phyloP scores from a whole-genome alignment of 2,113 vertebrate species.

The Hemiscyllium ocellatum region DNA sequence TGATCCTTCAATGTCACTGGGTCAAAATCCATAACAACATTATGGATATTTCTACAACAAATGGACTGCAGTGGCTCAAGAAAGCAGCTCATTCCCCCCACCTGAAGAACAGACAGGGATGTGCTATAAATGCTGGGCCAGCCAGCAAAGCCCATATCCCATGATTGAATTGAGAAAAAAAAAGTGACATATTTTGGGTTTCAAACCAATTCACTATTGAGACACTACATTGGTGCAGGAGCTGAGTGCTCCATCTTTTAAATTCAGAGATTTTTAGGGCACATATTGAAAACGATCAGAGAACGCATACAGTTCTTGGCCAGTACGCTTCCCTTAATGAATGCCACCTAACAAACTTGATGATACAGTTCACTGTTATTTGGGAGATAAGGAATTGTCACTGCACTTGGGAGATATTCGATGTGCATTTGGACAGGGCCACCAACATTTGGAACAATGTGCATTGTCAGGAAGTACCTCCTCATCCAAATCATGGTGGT shows the following conservation, averaged over 20 bases:
- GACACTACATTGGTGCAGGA: neutral
- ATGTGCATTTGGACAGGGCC: neutral
- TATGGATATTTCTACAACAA: too few species aligned
- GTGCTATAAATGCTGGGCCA: too few species aligned
- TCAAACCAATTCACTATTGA: neutral
- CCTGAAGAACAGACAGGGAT: too few species aligned
- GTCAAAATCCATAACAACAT: too few species aligned
- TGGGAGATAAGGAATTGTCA: neutral
- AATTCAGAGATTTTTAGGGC: neutral
- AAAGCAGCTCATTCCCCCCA: too few species aligned
- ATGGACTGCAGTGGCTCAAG: too few species aligned
- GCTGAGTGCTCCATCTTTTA: neutral
- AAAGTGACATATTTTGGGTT: neutral
- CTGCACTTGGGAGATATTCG: neutral
- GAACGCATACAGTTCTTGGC: neutral
- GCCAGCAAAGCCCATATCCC: too few species aligned
- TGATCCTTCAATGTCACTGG: too few species aligned
- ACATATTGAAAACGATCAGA: neutral
- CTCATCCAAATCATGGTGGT: neutral
- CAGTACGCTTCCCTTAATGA: neutral
- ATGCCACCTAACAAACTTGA: neutral
- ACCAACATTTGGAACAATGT: neutral
- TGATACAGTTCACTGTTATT: neutral
- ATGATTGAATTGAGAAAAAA: too few species aligned
- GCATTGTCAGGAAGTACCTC: neutral